Conservation (phyloP, 92 coral and sea anemone genomes). For the Galaxea fascicularis region DNA sequence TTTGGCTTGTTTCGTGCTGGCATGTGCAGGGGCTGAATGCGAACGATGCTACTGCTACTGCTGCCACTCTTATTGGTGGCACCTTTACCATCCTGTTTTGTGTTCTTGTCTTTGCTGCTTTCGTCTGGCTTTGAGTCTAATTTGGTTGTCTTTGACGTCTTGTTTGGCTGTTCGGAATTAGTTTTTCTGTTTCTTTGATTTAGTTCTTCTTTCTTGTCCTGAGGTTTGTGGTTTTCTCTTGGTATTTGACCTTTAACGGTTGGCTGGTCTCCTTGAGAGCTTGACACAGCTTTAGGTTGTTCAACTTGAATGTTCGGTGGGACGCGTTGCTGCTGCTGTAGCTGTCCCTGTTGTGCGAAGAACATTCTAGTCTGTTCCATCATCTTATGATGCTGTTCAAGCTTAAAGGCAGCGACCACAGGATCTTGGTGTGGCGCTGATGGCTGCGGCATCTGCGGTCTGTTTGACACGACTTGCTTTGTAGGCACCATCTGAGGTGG, state of each 20-base stretch:
- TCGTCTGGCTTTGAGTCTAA: slow-evolving; percentile 71
- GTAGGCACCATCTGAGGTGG: slow-evolving; percentile 64
- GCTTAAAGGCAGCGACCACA: slow-evolving; percentile 72
- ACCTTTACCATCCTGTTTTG: slow-evolving; percentile 74
- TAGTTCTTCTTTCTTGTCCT: slow-evolving; percentile 80
- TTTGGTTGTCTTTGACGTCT: slow-evolving; percentile 81
- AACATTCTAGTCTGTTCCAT: slow-evolving; percentile 82
- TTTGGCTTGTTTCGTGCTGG: slow-evolving; percentile 46
- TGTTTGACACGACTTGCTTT: slow-evolving; percentile 60
- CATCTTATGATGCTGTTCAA: slow-evolving; percentile 93
- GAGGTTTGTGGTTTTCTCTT: slow-evolving; percentile 44
- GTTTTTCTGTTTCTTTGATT: slow-evolving; percentile 65
- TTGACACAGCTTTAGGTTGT: slow-evolving; percentile 55
- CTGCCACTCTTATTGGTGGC: slow-evolving; percentile 34
- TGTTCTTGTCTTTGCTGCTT: slow-evolving; percentile 63
- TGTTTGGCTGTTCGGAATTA: slow-evolving; percentile 59
- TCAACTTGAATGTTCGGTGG: slow-evolving; percentile 62
- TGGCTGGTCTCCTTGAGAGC: slow-evolving; percentile 71
- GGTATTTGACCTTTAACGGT: slow-evolving; percentile 66
- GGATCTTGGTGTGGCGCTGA: slow-evolving; percentile 56
- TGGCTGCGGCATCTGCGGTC: slow-evolving; percentile 70
- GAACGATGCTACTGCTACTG: slow-evolving; percentile 40
- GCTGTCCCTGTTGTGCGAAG: slow-evolving; percentile 76
- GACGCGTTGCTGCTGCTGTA: slow-evolving; percentile 49
- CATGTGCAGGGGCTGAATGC: slow-evolving; percentile 67